Evolutionary conservation across 2,888 invertebrate species (phyloP), one percentile per base, ranked within the genome.

Genomic region (Azorinus chamasolen): DNA sequence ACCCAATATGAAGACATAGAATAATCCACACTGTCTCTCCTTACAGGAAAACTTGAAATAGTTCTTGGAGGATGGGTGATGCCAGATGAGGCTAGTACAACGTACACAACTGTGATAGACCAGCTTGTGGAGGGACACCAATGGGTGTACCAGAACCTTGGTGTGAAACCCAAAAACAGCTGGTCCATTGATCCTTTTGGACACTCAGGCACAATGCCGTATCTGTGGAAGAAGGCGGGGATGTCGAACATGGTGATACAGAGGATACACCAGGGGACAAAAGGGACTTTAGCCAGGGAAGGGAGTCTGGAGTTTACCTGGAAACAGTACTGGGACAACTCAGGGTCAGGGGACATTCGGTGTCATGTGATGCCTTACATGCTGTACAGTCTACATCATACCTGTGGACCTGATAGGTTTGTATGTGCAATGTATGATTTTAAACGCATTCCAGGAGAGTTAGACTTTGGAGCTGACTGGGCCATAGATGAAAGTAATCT

Each of bases 361-460:
- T 97, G 97, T 22, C 98, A 98, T 93, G 97, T 99, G 90, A 96
- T 97, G 93, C 99, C 99, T 0, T 98, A 98, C 91, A 98, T 98
- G 91, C 97, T 99, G 68, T 99, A 99, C 94, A 97, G 97, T 25
- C 98, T 99, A 79, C 97, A 98, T 89, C 97, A 97, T 90, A 97
- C 98, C 0, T 99, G 99, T 92, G 99, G 99, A 0, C 99, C 99
- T 0, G 97, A 98, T 94, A 97, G 97, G 0, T 96, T 96, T 66
- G 91, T 93, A 54, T 94, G 94, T 83, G 88, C 93, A 10, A 84
- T 91, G 81, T 94, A 93, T 88, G 94, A 94, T 83, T 94, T 94
- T 91, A 95, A 97, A 8, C 96, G 97, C 93, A 96, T 98, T n/a
- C 95, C 96, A 0, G 97, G 97, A 0, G 98, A 98, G 91, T 97